These are phyloP conservation scores for Mellivora capensis DNA, from an alignment of 2,113 vertebrate species.

Conservation along the genomic window DNA sequence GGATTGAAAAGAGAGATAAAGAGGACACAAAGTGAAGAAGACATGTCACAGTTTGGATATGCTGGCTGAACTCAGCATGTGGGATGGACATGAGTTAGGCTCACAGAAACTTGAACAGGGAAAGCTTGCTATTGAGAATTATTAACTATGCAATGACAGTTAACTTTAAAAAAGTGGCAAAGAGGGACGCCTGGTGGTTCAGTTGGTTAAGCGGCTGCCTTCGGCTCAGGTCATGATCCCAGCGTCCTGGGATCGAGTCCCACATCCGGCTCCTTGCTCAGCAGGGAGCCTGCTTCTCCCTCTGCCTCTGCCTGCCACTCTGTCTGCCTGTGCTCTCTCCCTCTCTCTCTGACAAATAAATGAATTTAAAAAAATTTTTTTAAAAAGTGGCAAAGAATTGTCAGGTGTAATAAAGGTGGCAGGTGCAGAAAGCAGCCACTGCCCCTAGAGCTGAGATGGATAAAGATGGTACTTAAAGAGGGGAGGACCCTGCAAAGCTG, in stretches of 20 bases:
- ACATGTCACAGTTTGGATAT: not conserved
- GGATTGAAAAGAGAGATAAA: not conserved
- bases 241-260: too few species aligned
- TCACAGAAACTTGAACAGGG: not conserved
- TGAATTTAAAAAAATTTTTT: too few species aligned
- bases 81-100: not conserved
- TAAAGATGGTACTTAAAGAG: not conserved
- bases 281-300: too few species aligned
- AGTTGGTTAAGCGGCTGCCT: too few species aligned
- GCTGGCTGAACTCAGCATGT: not conserved
- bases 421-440: not conserved
- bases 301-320: too few species aligned
- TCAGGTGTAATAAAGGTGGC: not conserved
- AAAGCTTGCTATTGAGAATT: not conserved
- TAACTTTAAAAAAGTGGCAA: not conserved
- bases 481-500: not conserved
- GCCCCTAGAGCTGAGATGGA: not conserved
- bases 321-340: too few species aligned
- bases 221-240: too few species aligned
- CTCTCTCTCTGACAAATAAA: too few species aligned
- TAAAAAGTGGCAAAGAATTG: not conserved
- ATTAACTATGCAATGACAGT: not conserved
- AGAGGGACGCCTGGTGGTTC: too few species aligned
- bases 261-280: too few species aligned
- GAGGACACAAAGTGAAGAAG: not conserved